Conservation (phyloP, 2,888 invertebrate species). For the Tachystola acroxantha region DNA sequence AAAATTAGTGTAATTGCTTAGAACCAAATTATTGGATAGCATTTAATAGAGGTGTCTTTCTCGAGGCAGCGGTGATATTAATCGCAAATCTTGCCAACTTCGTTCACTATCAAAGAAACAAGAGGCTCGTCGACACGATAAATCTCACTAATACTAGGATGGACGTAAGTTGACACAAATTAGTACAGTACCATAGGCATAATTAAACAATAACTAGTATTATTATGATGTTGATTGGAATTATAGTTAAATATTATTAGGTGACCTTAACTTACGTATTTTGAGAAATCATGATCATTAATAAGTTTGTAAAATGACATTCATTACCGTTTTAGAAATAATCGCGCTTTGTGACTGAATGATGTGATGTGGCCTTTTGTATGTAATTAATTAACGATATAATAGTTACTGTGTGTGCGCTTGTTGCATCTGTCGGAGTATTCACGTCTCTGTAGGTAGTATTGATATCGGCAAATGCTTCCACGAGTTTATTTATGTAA, state of each 20-base stretch:
- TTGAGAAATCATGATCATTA: constrained; percentile 23
- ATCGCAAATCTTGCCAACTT: constrained; percentile 47
- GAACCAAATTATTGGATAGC: constrained; percentile 29
- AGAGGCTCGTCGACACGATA: constrained; percentile 47
- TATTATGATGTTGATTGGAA: constrained; percentile 46
- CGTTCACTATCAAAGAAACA: constrained; percentile 38
- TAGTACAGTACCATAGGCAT: constrained; percentile 52
- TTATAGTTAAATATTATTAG: constrained; percentile 42
- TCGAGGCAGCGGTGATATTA: constrained; percentile 32
- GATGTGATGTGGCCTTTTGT: constrained; percentile 78
- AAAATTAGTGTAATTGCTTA: constrained; percentile 37
- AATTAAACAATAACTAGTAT: constrained; percentile 56
- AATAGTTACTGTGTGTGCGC: constrained; percentile 61
- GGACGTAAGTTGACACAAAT: constrained; percentile 52
- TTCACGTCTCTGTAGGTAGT: constrained; percentile 44
- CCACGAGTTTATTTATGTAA: constrained; percentile 54
- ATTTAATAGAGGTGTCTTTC: constrained; percentile 45
- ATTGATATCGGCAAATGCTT: constrained; percentile 51
- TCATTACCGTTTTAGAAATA: constrained; percentile 48
- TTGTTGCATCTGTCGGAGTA: constrained; percentile 65
- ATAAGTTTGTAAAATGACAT: constrained; percentile 48
- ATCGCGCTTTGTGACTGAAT: constrained; percentile 76
- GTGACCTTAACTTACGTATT: constrained; percentile 30
- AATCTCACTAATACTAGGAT: constrained; percentile 44
- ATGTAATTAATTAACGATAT: constrained; percentile 61